These are phyloP conservation scores for Catamblyrhynchus diadema DNA, from an alignment of 2,797 vertebrate species.

Conservation along the genomic window DNA sequence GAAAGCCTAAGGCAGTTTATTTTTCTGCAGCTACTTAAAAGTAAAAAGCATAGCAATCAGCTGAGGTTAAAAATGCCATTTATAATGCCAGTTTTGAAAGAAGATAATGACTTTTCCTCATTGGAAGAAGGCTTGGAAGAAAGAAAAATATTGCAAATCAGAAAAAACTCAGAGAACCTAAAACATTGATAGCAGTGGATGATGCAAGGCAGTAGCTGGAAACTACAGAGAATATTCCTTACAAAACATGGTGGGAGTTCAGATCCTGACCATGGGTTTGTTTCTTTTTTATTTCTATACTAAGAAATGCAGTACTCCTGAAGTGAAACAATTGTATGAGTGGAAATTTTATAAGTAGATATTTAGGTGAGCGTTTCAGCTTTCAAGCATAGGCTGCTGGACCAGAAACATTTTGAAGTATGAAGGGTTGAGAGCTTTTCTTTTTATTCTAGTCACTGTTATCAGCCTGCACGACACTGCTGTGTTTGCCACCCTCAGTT, in stretches of 20 bases:
- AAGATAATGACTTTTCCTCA: not conserved
- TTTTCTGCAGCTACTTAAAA: conserved; percentile 7
- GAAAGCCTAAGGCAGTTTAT: not conserved
- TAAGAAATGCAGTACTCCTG: not conserved
- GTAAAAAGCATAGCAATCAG: not conserved
- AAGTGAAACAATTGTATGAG: not conserved
- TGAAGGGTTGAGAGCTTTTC: not conserved
- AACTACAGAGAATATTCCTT: not conserved
- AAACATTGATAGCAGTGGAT: not conserved
- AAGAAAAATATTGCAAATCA: not conserved
- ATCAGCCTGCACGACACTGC: not conserved
- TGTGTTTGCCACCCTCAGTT: not conserved
- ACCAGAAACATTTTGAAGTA: not conserved
- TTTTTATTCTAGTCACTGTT: not conserved
- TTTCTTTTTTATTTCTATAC: not conserved
- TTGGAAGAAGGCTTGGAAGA: not conserved
- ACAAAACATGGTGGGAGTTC: not conserved
- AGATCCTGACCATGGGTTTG: not conserved
- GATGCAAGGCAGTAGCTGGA: not conserved
- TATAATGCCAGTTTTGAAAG: not conserved
- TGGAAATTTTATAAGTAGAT: not conserved
- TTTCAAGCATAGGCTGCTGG: not conserved
- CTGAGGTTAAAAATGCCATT: not conserved
- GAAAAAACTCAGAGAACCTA: not conserved
- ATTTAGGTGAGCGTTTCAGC: not conserved